Conservation (phyloP, 2,888 invertebrate species). For the Thereva unica region DNA sequence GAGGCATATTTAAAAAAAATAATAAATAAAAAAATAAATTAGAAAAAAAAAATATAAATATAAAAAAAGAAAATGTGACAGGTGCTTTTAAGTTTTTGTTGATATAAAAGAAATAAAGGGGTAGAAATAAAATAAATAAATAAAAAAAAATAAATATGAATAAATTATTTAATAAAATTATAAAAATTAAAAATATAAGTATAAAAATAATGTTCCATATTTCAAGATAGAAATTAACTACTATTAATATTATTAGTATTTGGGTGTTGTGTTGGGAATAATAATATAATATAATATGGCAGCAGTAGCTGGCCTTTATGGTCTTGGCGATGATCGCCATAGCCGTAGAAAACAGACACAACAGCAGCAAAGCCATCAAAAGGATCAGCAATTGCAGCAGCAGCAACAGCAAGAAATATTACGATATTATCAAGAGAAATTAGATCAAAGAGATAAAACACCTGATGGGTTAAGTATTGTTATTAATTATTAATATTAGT, state of each 20-base stretch:
- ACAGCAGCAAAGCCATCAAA: constrained; percentile 25
- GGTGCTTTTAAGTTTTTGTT: too few relatives aligned
- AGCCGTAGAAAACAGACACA: constrained; percentile 52
- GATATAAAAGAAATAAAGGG: too few relatives aligned
- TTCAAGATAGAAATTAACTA: constrained; percentile 3
- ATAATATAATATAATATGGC: constrained; percentile 61
- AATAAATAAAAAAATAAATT: too few relatives aligned
- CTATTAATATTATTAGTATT: too few relatives aligned
- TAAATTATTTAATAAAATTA: too few relatives aligned
- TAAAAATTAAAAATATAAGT: too few relatives aligned
- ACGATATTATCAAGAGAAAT: constrained; percentile 26
- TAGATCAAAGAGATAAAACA: constrained; percentile 36
- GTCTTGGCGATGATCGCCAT: constrained; percentile 74
- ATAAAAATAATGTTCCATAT: constrained; percentile 6
- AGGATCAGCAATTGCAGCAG: constrained; percentile 21
- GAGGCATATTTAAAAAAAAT: too few relatives aligned
- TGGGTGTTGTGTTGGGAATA: constrained; percentile 10
- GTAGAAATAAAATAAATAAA: too few relatives aligned
- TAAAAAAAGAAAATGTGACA: too few relatives aligned
- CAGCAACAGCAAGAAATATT: constrained; percentile 28
- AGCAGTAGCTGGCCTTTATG: constrained; percentile 79
- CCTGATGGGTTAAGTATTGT: constrained; percentile 44
- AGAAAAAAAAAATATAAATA: too few relatives aligned
- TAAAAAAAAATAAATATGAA: too few relatives aligned
- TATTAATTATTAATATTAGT: not conserved